Evolutionary conservation across 2,113 vertebrate species (phyloP).

Genomic region (Toxotes chatareus): DNA sequence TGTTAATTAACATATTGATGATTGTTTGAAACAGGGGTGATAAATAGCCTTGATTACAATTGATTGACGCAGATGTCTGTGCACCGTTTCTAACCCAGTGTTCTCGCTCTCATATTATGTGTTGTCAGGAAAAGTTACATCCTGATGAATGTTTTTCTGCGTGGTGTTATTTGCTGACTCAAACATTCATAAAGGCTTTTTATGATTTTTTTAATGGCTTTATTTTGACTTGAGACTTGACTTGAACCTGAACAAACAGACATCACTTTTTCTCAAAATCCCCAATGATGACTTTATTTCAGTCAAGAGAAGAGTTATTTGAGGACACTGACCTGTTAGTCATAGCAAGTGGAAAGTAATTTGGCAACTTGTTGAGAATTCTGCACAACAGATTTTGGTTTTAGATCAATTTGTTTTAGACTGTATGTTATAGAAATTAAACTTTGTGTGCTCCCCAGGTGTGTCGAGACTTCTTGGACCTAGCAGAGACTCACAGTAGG

Average conservation of each 20-base stretch:
- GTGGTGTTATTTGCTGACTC: not conserved
- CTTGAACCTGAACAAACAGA: not conserved
- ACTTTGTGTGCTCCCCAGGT: constrained; percentile 83
- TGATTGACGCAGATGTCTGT: constrained; percentile 6
- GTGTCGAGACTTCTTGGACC: constrained; percentile 96
- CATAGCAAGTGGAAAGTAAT: not conserved
- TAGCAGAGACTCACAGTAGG: constrained; percentile 94
- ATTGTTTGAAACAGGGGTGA: constrained; percentile 25
- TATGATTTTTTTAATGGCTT: no score
- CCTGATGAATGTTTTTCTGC: not conserved
- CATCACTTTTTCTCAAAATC: not conserved
- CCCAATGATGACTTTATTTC: not conserved
- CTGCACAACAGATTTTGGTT: not conserved
- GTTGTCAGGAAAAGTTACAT: not conserved
- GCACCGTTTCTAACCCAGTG: not conserved
- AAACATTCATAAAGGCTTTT: not conserved
- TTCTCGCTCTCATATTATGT: constrained; percentile 8
- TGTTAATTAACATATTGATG: constrained; percentile 54
- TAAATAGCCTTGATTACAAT: constrained; percentile 44
- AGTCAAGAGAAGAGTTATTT: not conserved
- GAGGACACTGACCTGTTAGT: not conserved
- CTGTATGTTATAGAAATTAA: not conserved
- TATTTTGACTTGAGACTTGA: not conserved
- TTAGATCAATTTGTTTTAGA: not conserved
- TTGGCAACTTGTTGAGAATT: not conserved